Evolutionary conservation across 2,888 invertebrate genomes (phyloP), one percentile per base, ranked within the genome.

Genomic region (Oscheius sp.): DNA sequence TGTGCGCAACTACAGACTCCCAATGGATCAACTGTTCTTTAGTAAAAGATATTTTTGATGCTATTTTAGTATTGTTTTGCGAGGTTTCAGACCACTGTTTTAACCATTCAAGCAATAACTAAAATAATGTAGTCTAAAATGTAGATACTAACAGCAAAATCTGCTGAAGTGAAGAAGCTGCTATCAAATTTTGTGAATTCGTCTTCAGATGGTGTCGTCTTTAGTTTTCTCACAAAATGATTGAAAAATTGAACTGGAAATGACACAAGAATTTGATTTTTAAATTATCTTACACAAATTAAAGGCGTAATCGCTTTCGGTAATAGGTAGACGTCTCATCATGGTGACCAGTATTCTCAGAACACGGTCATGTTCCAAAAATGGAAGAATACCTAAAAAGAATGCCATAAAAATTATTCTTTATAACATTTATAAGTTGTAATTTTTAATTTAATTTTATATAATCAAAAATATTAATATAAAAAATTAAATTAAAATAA

Each of bases 61-160:
- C 2, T 9, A 58, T 9, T 9, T 25, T n/a, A 1, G 27, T n/a
- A 12, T n/a, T 29, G n/a, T 12, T n/a, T 18, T 58, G 58, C 3
- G 58, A 27, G 13, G 27, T 12, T n/a, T 29, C 35, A 3, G 58
- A 58, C 58, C 58, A 58, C 7, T 27, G 29, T 25, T 1, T 58
- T 16, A 58, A 12, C 58, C 58, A 58, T 27, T 58, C 25, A 27
- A 58, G 53, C 2, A 58, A 58, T 49, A 49, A 49, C 16, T 16
- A 13, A 49, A 13, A 13, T 7, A 49, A 49, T 49, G 13, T 3
- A 18, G 13, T 7, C 3, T 5, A 21, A 18, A 49, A 2, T 49
- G 5, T 21, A 49, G 13, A 21, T 18, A 13, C 49, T 7, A n/a
- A 35, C 27, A 1, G 35, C 29, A 27, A 58, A 58, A n/a, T 29